Evolutionary conservation across 2,888 invertebrate genomes (phyloP).

Genomic region (Congeria kusceri): DNA sequence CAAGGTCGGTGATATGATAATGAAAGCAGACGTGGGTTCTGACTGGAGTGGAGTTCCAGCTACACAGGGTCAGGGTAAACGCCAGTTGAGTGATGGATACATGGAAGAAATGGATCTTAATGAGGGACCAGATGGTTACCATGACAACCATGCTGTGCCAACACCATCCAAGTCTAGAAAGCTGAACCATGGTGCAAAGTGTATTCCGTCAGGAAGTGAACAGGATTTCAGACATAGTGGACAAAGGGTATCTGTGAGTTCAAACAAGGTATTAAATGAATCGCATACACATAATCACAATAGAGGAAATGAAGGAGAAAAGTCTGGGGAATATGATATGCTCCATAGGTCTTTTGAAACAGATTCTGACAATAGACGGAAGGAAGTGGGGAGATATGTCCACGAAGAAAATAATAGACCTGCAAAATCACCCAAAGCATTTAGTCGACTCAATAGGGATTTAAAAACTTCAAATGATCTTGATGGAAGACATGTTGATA

Average conservation of each 20-base stretch:
- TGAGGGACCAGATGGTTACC: too few species aligned
- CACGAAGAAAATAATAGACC: neutral
- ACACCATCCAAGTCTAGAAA: neutral
- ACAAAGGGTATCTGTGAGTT: too few species aligned
- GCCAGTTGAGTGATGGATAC: neutral
- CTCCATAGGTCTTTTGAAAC: too few species aligned
- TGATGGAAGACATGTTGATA: neutral
- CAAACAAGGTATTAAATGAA: neutral
- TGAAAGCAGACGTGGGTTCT: neutral
- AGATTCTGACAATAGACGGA: too few species aligned
- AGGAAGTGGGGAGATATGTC: neutral
- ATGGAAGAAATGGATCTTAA: too few species aligned
- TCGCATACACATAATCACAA: neutral
- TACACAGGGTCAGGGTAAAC: neutral
- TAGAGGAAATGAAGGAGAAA: neutral
- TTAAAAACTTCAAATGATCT: neutral
- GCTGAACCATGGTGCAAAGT: neutral
- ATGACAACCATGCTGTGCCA: neutral
- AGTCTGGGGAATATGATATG: too few species aligned
- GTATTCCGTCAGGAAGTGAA: neutral
- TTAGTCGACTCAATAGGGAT: neutral
- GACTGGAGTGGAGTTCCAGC: neutral
- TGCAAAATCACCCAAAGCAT: neutral
- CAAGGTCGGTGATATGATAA: conserved; percentile 1
- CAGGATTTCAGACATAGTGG: neutral